These are phyloP conservation scores for Chaetodon trifasciatus DNA, from an alignment of 2,797 vertebrate genomes.

Conservation along the genomic window DNA sequence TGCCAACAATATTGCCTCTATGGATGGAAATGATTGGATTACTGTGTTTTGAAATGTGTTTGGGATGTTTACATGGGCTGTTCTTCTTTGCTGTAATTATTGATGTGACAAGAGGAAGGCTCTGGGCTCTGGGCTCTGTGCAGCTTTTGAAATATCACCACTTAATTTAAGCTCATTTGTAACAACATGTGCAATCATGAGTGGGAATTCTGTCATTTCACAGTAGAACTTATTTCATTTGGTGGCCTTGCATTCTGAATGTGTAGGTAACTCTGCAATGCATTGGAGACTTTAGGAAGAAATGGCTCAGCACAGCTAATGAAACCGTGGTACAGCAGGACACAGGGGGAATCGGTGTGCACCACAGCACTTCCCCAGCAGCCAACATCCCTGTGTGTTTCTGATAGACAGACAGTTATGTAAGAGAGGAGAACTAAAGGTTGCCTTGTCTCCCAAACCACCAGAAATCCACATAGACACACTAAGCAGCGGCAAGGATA, in stretches of 20 bases:
- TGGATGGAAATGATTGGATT: conserved; percentile 63
- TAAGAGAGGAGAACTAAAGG: conserved; percentile 76
- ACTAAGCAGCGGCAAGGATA: conserved; percentile 46
- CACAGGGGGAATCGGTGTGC: conserved; percentile 46
- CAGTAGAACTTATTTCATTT: conserved; percentile 25
- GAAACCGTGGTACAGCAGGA: conserved; percentile 54
- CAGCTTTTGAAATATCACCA: conserved; percentile 17
- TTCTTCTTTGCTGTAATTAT: conserved; percentile 55
- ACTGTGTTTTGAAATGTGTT: conserved; percentile 59
- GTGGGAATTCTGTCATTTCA: conserved; percentile 29
- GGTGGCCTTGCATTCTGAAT: conserved; percentile 31
- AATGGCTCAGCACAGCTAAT: conserved; percentile 48
- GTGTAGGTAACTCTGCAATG: conserved; percentile 33
- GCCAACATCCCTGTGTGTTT: conserved; percentile 55
- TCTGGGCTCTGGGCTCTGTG: background rate
- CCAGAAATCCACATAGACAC: conserved; percentile 69
- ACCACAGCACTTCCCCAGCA: conserved; percentile 50
- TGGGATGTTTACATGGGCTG: conserved; percentile 42
- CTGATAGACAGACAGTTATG: conserved; percentile 79
- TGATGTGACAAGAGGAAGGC: conserved; percentile 27
- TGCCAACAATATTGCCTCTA: conserved; percentile 59
- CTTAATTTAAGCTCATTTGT: conserved; percentile 40
- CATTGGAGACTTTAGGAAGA: conserved; percentile 44
- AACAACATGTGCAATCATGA: conserved; percentile 12
- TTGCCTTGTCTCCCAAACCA: conserved; percentile 74